Evolutionary conservation across 2,888 invertebrate genomes (phyloP), one percentile per base, ranked within the genome.

Genomic region (Chrysolina oricalcia): DNA sequence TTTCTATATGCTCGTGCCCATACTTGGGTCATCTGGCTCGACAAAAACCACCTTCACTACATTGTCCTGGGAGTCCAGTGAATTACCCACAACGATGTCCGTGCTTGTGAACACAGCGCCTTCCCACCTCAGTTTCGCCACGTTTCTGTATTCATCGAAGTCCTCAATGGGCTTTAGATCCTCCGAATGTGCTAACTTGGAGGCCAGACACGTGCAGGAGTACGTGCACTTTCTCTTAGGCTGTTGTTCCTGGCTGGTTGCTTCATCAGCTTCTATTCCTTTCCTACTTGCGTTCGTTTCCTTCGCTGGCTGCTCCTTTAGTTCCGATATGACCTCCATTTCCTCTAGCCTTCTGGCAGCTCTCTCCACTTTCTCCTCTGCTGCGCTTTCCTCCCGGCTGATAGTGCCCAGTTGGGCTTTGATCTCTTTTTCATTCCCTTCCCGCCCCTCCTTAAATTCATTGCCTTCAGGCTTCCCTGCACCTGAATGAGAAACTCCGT

Each of bases 21-120:
- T 68, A 13, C 10, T 15, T 11, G 27, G 50, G 27, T 68, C 68
- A 1, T 48, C 68, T 27, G 68, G 68, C 17, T 68, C 68, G 1
- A 35, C 63, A n/a, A 64, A 9, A 3, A 64, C 63, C 6, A 40
- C 40, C 41, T 64, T 41, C 21, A 40, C n/a, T 10, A 40, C 11
- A 1, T 9, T 10, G 63, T 40, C 40, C 11, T 27, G 8, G 4
- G 27, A 8, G 17, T 2, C 15, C n/a, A 64, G 63, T 5, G 63
- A 41, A 9, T 35, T 64, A 8, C 63, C 63, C 2, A 11, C 19
- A 5, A 40, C 11, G 5, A 64, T 40, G 8, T 41, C 4, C 19
- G 63, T 64, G 3, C 41, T 64, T 1, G 63, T 9, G 13, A 15
- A 64, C 10, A 64, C 63, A 15, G 63, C 8, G 2, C n/a, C 19